phyloP scores from a whole-genome alignment of 2,113 vertebrate genomes.

The Orientallactaga bullata region DNA sequence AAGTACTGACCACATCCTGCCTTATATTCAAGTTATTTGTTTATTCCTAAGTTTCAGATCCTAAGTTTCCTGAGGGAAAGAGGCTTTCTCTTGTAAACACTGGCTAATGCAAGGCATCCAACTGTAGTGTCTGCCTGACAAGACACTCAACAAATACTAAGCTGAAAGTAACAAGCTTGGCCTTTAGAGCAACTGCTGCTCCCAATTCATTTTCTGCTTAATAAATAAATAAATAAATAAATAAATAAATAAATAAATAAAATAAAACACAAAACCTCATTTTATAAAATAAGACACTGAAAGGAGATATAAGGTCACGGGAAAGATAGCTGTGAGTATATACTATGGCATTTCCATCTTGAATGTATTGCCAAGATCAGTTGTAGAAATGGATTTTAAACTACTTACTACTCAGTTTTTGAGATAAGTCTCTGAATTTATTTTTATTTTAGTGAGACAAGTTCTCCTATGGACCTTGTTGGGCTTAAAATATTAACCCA shows the following conservation, averaged over 20 bases:
- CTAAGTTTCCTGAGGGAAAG: neutral
- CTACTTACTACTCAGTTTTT: neutral
- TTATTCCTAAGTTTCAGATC: neutral
- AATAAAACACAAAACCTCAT: too few species aligned
- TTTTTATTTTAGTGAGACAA: conserved; percentile 23
- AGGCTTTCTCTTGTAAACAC: neutral
- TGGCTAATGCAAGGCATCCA: neutral
- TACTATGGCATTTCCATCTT: neutral
- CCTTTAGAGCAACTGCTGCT: neutral
- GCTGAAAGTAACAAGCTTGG: neutral
- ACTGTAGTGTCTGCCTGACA: neutral
- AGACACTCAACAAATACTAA: neutral
- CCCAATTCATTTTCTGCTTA: neutral
- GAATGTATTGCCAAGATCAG: neutral
- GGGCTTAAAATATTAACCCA: conserved; percentile 45
- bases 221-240: too few species aligned
- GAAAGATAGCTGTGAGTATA: conserved; percentile 17
- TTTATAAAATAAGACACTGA: conserved; percentile 44
- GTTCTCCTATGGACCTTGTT: neutral
- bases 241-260: too few species aligned
- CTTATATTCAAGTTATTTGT: neutral
- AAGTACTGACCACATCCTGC: neutral
- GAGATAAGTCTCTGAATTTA: conserved; percentile 23
- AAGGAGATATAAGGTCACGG: conserved; percentile 17
- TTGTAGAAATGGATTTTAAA: conserved; percentile 41